These are phyloP conservation scores for Sebastes kiyomatsui DNA, from an alignment of 2,797 vertebrate genomes.

Conservation along the genomic window DNA sequence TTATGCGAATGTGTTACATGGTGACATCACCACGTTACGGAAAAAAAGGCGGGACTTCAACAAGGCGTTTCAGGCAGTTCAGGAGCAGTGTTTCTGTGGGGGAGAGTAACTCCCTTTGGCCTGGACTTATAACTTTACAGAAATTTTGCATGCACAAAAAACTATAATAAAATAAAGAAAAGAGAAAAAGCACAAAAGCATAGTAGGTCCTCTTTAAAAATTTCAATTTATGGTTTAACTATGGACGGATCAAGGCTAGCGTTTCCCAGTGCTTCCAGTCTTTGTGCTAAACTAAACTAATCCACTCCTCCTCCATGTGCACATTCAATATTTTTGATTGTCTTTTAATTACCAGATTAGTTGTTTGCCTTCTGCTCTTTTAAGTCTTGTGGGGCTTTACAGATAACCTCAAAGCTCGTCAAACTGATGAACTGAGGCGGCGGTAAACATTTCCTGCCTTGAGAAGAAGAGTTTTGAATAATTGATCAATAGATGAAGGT, in stretches of 20 bases:
- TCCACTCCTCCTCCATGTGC: background rate
- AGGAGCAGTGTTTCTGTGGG: too few species aligned
- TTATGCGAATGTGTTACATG: too few species aligned
- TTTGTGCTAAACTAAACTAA: background rate
- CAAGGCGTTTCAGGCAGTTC: too few species aligned
- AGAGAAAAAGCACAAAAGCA: too few species aligned
- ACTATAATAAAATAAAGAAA: too few species aligned
- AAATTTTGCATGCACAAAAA: too few species aligned
- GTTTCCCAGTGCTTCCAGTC: background rate
- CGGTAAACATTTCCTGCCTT: background rate
- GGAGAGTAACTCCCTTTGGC: too few species aligned
- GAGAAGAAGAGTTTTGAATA: background rate
- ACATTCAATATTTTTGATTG: background rate
- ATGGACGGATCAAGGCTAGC: background rate
- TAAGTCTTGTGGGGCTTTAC: background rate
- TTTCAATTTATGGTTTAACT: background rate
- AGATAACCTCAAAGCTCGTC: background rate
- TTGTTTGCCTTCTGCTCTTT: background rate
- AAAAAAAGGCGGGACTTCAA: too few species aligned
- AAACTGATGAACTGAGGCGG: background rate
- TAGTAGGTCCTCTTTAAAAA: background rate
- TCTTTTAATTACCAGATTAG: background rate
- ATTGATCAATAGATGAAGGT: background rate
- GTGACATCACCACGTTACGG: too few species aligned
- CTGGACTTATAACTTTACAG: too few species aligned